Conservation (phyloP, 2,797 vertebrate species). For the Distichodus sexfasciatus region DNA sequence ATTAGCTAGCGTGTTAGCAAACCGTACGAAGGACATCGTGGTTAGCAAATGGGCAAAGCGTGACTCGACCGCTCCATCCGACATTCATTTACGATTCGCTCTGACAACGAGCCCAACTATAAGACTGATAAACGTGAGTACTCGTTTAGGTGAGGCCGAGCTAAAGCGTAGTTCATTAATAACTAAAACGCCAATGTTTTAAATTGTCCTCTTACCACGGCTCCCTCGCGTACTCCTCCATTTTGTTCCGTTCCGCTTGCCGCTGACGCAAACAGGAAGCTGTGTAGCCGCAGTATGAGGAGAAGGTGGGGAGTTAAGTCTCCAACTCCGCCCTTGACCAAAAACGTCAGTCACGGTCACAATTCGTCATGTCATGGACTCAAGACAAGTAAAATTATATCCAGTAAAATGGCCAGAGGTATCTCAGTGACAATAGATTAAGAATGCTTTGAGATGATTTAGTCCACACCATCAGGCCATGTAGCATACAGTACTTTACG, state of each 20-base stretch:
- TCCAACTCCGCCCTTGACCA: no score
- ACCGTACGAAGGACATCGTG: not conserved
- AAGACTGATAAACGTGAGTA: not conserved
- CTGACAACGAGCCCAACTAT: not conserved
- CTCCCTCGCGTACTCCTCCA: slow-evolving; percentile 95
- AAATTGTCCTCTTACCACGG: slow-evolving; percentile 82
- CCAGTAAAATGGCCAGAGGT: no score
- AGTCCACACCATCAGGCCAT: no score
- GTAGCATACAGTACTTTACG: no score
- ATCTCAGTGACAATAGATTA: no score
- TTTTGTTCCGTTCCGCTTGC: slow-evolving; percentile 75
- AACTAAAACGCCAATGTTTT: not conserved
- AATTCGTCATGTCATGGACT: no score
- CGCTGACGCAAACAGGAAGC: slow-evolving; percentile 44
- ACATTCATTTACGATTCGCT: not conserved
- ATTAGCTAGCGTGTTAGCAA: not conserved
- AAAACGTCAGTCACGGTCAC: no score
- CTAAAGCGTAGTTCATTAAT: not conserved
- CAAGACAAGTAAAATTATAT: no score
- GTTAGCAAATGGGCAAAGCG: not conserved
- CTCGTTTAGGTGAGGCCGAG: not conserved
- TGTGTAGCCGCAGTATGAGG: no score
- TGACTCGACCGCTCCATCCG: not conserved
- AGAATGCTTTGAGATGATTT: no score
- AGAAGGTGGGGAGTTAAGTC: no score